Conservation (phyloP, 2,888 invertebrate genomes). For the Hylaea fasciaria region DNA sequence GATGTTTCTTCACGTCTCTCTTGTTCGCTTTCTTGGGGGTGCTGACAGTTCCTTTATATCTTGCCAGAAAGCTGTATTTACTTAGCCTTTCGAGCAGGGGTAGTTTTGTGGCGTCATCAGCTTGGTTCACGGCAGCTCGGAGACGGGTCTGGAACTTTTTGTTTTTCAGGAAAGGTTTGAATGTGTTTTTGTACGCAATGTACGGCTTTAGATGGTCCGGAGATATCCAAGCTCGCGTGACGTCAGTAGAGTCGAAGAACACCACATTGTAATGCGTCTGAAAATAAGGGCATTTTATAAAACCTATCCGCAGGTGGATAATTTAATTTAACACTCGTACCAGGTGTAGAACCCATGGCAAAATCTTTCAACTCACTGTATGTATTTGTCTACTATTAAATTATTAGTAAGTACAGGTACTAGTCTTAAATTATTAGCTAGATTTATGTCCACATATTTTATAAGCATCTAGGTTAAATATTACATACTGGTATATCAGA, state of each 20-base stretch:
- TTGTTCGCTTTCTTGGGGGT: slow-evolving; percentile 64
- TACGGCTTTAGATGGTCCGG: slow-evolving; percentile 69
- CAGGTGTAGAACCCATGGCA: no score
- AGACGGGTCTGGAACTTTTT: slow-evolving; percentile 64
- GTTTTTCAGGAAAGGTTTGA: slow-evolving; percentile 44
- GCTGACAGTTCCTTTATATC: slow-evolving; percentile 71
- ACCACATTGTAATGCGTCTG: slow-evolving; percentile 84
- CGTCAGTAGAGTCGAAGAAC: slow-evolving; percentile 76
- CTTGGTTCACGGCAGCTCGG: slow-evolving; percentile 64
- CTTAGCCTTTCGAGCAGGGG: slow-evolving; percentile 63
- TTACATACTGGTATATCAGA: slow-evolving; percentile 80
- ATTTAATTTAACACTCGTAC: no score
- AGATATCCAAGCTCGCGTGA: slow-evolving; percentile 77
- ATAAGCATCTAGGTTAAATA: background rate
- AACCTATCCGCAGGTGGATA: background rate
- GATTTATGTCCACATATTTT: no score
- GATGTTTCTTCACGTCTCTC: slow-evolving; percentile 55
- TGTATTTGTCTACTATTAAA: no score
- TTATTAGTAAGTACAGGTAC: no score
- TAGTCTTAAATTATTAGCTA: no score
- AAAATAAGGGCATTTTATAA: slow-evolving; percentile 42
- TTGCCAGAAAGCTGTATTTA: slow-evolving; percentile 76
- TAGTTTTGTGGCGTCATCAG: slow-evolving; percentile 69
- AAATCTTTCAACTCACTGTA: no score
- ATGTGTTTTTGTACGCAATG: slow-evolving; percentile 49